A percentile compares a stretch with the other conserved stretches of the same genome.
These are phyloP conservation scores for Felis chaus DNA, from an alignment of 2,113 vertebrate species.

Conservation along the genomic window DNA sequence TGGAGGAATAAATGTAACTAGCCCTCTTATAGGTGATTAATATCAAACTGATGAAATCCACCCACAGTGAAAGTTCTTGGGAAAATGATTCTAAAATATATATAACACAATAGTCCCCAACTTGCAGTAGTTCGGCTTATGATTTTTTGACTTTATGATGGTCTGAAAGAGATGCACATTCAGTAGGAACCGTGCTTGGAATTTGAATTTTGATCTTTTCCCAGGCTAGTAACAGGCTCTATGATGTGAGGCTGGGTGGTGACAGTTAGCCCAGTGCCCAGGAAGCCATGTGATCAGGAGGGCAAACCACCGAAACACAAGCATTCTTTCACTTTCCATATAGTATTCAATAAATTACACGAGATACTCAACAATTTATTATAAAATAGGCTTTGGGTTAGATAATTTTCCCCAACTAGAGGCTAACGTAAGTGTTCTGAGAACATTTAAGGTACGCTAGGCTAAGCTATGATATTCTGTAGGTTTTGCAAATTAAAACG, in stretches of 20 bases:
- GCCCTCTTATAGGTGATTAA: background rate
- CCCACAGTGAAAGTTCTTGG: background rate
- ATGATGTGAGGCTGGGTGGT: background rate
- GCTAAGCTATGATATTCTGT: background rate
- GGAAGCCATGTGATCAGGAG: background rate
- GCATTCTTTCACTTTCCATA: background rate
- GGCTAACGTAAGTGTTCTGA: background rate
- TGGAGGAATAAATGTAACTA: background rate
- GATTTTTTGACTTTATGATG: background rate
- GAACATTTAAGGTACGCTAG: background rate
- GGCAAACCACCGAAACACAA: background rate
- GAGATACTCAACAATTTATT: background rate
- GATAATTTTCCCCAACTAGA: background rate
- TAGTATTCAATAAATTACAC: background rate
- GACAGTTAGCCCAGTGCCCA: background rate
- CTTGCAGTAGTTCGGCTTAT: background rate
- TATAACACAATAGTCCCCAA: background rate
- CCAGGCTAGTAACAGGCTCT: background rate
- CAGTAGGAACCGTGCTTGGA: background rate
- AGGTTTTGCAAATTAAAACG: background rate
- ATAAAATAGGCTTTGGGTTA: background rate
- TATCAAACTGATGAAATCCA: background rate
- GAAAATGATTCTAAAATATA: background rate
- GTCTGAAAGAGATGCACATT: background rate
- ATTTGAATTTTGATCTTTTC: background rate